These are phyloP conservation scores for Eptatretus burgeri DNA, from an alignment of 2,113 vertebrate genomes.

Conservation along the genomic window DNA sequence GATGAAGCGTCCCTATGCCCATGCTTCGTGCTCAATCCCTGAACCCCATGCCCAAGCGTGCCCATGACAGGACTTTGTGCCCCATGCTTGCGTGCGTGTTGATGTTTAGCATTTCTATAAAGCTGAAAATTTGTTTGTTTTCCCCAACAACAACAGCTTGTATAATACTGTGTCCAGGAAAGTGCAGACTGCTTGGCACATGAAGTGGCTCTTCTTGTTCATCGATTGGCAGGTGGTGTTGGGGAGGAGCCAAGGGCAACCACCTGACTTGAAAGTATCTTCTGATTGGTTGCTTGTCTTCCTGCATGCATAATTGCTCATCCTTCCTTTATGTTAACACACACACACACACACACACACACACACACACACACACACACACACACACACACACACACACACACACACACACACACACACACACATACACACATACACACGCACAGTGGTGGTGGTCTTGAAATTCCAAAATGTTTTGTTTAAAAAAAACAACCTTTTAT, in stretches of 20 bases:
- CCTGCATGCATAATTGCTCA: no score
- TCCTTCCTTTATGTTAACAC: no score
- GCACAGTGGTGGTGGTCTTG: no score
- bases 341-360: no score
- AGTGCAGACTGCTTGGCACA: constrained; percentile 40
- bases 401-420: no score
- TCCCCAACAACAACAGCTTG: constrained; percentile 8
- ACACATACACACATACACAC: no score
- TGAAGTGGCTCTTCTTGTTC: constrained; percentile 51
- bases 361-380: no score
- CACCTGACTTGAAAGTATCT: neutral
- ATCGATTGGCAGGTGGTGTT: constrained; percentile 40
- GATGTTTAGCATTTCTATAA: neutral
- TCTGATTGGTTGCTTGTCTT: no score
- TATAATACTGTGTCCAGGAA: constrained; percentile 20
- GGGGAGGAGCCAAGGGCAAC: constrained; percentile 32
- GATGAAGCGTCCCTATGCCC: neutral
- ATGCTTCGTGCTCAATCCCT: neutral
- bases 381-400: no score
- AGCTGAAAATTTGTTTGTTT: neutral
- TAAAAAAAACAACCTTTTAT: no score
- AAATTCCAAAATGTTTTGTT: no score
- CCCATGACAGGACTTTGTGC: neutral
- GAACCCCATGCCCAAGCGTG: neutral
- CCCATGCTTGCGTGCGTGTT: neutral